phyloP scores from a whole-genome alignment of 2,888 invertebrate species.

The Drosophila formosana region DNA sequence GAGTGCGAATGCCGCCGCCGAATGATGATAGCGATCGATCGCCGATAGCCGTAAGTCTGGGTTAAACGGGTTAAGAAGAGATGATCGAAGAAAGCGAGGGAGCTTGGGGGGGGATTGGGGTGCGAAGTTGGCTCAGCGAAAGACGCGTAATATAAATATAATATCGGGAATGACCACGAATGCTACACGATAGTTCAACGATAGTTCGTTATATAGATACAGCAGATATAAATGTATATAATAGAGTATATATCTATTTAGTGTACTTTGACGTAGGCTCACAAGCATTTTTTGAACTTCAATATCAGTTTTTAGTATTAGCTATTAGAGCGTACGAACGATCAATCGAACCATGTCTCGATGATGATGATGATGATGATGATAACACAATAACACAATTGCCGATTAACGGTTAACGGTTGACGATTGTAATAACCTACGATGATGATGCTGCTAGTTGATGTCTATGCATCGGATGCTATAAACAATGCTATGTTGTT shows the following conservation, averaged over 20 bases:
- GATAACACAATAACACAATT: constrained; percentile 3
- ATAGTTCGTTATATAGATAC: constrained; percentile 10
- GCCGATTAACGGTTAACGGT: constrained; percentile 12
- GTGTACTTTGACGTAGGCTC: constrained; percentile 56
- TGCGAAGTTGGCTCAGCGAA: neutral
- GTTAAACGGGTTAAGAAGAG: neutral
- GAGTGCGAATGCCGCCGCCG: constrained; percentile 15
- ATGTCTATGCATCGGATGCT: constrained; percentile 40
- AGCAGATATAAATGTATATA: constrained; percentile 2
- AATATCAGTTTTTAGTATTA: constrained; percentile 73
- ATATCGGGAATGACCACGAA: no score
- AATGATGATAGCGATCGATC: constrained; percentile 41
- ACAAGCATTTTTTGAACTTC: constrained; percentile 65
- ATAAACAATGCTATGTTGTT: constrained; percentile 9
- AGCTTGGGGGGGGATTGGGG: neutral
- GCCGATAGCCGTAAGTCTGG: constrained; percentile 23
- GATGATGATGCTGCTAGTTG: constrained; percentile 29
- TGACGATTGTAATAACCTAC: constrained; percentile 23
- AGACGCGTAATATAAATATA: constrained; percentile 7
- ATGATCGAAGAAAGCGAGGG: neutral
- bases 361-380: constrained; percentile 30
- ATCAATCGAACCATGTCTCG: constrained; percentile 33
- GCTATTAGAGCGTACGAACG: constrained; percentile 43
- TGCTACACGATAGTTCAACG: neutral
- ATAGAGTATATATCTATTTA: neutral